A percentile compares a stretch with the other conserved stretches of the same genome.
phyloP scores from a whole-genome alignment of 2,113 vertebrate genomes.

The Pseudorhombus dupliciocellatus region DNA sequence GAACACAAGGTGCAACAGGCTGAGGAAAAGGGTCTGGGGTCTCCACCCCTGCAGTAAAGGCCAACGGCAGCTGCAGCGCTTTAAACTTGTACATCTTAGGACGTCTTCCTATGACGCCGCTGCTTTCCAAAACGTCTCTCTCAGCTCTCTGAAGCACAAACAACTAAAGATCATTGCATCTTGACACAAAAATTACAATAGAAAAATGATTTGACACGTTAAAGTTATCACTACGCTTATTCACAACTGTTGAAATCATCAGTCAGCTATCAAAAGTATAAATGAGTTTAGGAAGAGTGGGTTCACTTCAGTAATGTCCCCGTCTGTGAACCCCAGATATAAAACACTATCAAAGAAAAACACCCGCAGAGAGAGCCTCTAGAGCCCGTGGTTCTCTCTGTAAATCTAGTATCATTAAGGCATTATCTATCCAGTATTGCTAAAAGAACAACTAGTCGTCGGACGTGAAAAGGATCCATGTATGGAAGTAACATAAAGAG shows the following conservation, averaged over 20 bases:
- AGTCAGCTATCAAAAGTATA: constrained; percentile 73
- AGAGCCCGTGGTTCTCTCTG: constrained; percentile 52
- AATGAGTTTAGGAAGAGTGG: constrained; percentile 55
- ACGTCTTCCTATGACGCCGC: constrained; percentile 39
- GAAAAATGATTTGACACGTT: constrained; percentile 63
- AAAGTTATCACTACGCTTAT: constrained; percentile 66
- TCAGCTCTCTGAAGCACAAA: constrained; percentile 62
- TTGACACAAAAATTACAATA: constrained; percentile 65
- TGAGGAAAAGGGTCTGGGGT: background rate
- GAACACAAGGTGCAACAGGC: background rate
- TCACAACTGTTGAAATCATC: constrained; percentile 65
- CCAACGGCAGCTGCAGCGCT: constrained; percentile 13
- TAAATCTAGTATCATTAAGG: constrained; percentile 75
- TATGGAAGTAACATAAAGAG: constrained; percentile 40
- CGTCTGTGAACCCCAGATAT: constrained; percentile 47
- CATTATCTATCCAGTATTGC: constrained; percentile 80
- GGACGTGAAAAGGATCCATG: constrained; percentile 45
- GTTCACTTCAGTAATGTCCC: constrained; percentile 22
- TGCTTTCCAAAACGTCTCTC: constrained; percentile 34
- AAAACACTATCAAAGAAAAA: constrained; percentile 65
- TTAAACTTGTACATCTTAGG: constrained; percentile 10
- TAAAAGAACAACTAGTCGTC: constrained; percentile 72
- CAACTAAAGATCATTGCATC: constrained; percentile 59
- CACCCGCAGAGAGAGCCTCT: constrained; percentile 43
- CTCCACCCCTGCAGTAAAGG: constrained; percentile 1